Evolutionary conservation across 1,140 invertebrate genomes (phyloP).

Genomic region (Calycopis cecrops): DNA sequence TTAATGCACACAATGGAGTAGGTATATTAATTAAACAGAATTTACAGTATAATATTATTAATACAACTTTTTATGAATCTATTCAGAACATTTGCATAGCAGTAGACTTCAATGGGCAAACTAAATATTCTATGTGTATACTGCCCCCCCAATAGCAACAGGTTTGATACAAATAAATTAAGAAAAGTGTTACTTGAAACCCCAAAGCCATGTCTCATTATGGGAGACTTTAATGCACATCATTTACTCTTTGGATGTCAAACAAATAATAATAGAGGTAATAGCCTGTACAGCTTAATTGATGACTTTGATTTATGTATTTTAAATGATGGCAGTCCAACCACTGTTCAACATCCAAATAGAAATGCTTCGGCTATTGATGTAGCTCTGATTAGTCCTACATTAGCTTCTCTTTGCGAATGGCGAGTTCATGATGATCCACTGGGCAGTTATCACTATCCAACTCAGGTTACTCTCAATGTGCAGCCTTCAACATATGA

Average conservation of each 20-base stretch:
- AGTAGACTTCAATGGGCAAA: constrained; percentile 3
- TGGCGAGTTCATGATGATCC: constrained; percentile 21
- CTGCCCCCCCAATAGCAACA: constrained; percentile 17
- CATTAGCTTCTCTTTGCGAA: not conserved
- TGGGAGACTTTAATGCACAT: constrained; percentile 26
- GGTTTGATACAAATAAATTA: constrained; percentile 16
- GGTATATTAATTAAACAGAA: constrained; percentile 18
- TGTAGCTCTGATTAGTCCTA: constrained; percentile 14
- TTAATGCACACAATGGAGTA: constrained; percentile 21
- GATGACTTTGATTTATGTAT: constrained; percentile 21
- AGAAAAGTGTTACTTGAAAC: constrained; percentile 17
- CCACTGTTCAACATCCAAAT: constrained; percentile 18
- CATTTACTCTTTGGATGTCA: constrained; percentile 15
- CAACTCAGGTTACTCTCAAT: constrained; percentile 11
- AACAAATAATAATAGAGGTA: constrained; percentile 17
- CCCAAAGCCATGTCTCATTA: constrained; percentile 21
- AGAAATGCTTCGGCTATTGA: constrained; percentile 17
- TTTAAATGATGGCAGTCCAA: constrained; percentile 19
- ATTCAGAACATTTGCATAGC: constrained; percentile 20
- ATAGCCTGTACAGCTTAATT: constrained; percentile 16
- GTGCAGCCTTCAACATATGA: not conserved
- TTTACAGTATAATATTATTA: constrained; percentile 17
- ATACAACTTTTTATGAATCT: constrained; percentile 15
- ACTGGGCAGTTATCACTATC: constrained; percentile 24
- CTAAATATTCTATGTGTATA: constrained; percentile 20